These are phyloP conservation scores for Tetanocera ferruginea DNA, from an alignment of 2,888 invertebrate genomes.

Conservation along the genomic window DNA sequence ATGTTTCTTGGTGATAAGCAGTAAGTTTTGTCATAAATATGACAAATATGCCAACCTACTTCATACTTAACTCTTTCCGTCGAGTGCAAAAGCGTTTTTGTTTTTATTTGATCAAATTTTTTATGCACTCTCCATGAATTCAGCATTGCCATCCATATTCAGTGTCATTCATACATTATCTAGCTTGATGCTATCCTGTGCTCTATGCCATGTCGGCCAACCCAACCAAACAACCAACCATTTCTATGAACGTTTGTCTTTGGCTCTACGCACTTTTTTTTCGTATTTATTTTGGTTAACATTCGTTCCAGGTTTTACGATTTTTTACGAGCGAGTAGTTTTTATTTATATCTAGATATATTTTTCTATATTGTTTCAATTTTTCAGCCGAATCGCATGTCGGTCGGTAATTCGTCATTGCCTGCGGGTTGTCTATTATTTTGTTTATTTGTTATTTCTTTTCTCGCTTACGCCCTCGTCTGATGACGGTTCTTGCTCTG, in stretches of 20 bases:
- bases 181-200: not conserved
- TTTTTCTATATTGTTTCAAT: conserved; percentile 32
- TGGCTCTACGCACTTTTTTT: not conserved
- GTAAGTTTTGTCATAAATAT: not conserved
- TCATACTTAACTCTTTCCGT: not conserved
- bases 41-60: too few species aligned
- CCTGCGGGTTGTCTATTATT: conserved; percentile 67
- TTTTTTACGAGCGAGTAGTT: not conserved
- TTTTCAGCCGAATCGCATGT: conserved; percentile 57
- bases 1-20: not conserved
- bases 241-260: not conserved
- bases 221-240: not conserved
- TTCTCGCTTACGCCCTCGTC: conserved; percentile 7
- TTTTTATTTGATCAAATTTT: not conserved
- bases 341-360: not conserved
- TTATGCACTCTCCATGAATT: not conserved
- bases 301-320: not conserved
- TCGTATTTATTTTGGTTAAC: not conserved
- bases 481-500: not conserved
- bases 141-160: not conserved
- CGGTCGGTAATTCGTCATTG: conserved; percentile 68
- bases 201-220: not conserved
- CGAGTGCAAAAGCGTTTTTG: not conserved
- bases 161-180: not conserved
- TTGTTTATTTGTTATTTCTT: conserved; percentile 55